Evolutionary conservation across 1,140 invertebrate genomes (phyloP).

Genomic region (Drusus annulatus): DNA sequence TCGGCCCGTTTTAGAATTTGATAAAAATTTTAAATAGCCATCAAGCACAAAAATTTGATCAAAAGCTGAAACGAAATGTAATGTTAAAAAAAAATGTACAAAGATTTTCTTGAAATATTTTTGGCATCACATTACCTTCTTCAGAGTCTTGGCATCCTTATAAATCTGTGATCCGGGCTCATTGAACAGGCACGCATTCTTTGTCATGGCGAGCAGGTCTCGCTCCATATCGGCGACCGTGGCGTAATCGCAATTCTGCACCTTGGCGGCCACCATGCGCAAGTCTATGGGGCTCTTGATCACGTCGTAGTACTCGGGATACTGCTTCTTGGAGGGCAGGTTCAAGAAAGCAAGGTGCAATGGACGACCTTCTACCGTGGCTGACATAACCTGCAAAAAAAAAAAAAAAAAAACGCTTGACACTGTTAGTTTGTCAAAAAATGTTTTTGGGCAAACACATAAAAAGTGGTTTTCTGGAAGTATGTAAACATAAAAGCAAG

Average conservation of each 20-base stretch:
- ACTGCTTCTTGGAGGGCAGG: constrained; percentile 90
- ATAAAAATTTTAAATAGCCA: too few relatives aligned
- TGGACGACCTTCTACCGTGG: constrained; percentile 84
- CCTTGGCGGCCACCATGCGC: constrained; percentile 92
- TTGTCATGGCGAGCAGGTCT: constrained; percentile 92
- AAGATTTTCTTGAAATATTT: constrained; percentile 2
- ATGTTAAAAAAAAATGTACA: too few relatives aligned
- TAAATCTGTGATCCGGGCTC: constrained; percentile 97
- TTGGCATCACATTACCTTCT: constrained; percentile 74
- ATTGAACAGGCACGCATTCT: constrained; percentile 97
- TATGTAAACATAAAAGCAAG: too few relatives aligned
- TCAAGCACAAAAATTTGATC: too few relatives aligned
- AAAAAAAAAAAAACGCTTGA: too few relatives aligned
- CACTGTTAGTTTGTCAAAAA: too few relatives aligned
- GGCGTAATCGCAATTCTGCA: constrained; percentile 87
- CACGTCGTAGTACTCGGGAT: constrained; percentile 97
- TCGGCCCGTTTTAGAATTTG: too few relatives aligned
- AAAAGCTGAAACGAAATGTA: too few relatives aligned
- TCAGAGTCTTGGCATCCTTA: constrained; percentile 93
- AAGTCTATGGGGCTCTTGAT: constrained; percentile 97
- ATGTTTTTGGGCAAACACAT: too few relatives aligned
- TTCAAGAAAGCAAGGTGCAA: constrained; percentile 91
- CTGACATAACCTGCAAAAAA: constrained; percentile 79
- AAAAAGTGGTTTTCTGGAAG: too few relatives aligned
- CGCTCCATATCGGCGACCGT: constrained; percentile 88